Conservation (phyloP, 2,113 vertebrate species). For the Brachyhypopomus gauderio region DNA sequence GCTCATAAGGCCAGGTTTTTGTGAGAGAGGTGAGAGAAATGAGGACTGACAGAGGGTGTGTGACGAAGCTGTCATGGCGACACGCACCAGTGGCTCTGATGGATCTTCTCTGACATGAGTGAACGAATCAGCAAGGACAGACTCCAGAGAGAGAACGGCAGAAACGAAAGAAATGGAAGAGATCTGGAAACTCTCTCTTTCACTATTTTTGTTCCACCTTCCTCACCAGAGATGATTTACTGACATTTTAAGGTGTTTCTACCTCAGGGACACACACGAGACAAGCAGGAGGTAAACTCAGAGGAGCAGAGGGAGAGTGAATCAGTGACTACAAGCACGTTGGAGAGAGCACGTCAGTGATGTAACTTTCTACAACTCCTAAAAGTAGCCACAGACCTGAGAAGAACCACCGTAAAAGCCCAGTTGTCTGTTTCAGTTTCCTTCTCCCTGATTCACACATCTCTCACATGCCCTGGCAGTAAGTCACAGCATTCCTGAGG, state of each 20-base stretch:
- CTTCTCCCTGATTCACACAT: neutral
- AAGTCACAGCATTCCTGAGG: neutral
- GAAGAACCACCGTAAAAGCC: neutral
- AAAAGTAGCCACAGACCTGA: constrained; percentile 6
- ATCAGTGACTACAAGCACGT: neutral
- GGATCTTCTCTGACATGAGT: constrained; percentile 50
- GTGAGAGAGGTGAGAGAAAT: constrained; percentile 27
- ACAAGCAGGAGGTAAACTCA: constrained; percentile 33
- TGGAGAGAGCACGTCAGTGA: constrained; percentile 1
- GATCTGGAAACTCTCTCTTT: constrained; percentile 32
- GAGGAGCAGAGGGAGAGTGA: neutral
- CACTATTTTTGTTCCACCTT: constrained; percentile 32
- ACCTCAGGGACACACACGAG: constrained; percentile 47
- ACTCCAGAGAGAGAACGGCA: constrained; percentile 32
- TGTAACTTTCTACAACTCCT: neutral
- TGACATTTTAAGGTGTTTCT: constrained; percentile 51
- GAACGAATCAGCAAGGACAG: constrained; percentile 20
- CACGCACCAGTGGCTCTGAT: constrained; percentile 26
- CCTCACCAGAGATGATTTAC: constrained; percentile 57
- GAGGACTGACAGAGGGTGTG: constrained; percentile 27
- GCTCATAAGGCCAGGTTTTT: constrained; percentile 52
- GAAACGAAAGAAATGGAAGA: constrained; percentile 42
- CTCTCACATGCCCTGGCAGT: neutral
- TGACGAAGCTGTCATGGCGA: constrained; percentile 7
- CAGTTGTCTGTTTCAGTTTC: neutral